A percentile compares a stretch with the other conserved stretches of the same genome.
These are phyloP conservation scores for Papilio aristodemus DNA, from an alignment of 1,140 invertebrate species.

Conservation along the genomic window DNA sequence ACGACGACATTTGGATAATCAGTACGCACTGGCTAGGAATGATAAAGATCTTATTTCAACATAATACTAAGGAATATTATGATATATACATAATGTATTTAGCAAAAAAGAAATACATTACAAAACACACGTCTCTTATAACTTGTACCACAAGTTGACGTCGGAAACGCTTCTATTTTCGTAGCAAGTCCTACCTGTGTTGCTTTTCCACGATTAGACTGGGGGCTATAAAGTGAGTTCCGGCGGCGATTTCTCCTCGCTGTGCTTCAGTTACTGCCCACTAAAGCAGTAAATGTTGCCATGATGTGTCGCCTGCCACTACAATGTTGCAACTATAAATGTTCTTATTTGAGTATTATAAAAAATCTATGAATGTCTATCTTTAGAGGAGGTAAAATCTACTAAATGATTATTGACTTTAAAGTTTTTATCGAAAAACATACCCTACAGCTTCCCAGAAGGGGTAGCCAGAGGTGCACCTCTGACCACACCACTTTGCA, in stretches of 20 bases:
- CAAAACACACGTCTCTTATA: slow-evolving; percentile 33
- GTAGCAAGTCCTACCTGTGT: slow-evolving; percentile 67
- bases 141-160: slow-evolving; percentile 36
- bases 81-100: too few relatives aligned
- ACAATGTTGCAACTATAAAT: neutral
- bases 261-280: slow-evolving; percentile 25
- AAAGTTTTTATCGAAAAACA: too few relatives aligned
- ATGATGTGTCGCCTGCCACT: neutral
- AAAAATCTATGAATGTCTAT: neutral
- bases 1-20: too few relatives aligned
- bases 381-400: neutral
- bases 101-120: too few relatives aligned
- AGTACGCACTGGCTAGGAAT: too few relatives aligned
- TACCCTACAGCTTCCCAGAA: too few relatives aligned
- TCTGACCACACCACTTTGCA: too few relatives aligned
- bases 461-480: too few relatives aligned
- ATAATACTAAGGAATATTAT: too few relatives aligned
- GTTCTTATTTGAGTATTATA: neutral
- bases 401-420: too few relatives aligned
- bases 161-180: slow-evolving; percentile 73
- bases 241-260: slow-evolving; percentile 44
- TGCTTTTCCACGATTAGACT: slow-evolving; percentile 67
- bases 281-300: neutral
- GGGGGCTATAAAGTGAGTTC: slow-evolving; percentile 50
- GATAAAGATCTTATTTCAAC: too few relatives aligned